These are phyloP conservation scores for Tiliacea citrago DNA, from an alignment of 2,888 invertebrate species.

Conservation along the genomic window DNA sequence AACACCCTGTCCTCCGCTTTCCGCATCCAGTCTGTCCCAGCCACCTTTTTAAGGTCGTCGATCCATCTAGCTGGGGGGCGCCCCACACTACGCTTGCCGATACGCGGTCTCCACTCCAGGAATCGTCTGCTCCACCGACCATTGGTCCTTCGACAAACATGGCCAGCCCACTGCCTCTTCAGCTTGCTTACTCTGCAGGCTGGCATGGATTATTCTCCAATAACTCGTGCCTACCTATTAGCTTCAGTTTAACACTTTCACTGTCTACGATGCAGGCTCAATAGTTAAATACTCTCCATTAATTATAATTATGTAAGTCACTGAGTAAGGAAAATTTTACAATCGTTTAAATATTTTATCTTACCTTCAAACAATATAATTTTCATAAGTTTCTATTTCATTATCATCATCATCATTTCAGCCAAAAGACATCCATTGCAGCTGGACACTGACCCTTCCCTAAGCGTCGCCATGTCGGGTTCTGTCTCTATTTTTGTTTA, in stretches of 20 bases:
- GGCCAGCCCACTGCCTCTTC: too few species aligned
- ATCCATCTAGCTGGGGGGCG: too few species aligned
- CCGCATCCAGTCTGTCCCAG: too few species aligned
- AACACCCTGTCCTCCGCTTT: too few species aligned
- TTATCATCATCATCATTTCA: background rate
- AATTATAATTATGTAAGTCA: background rate
- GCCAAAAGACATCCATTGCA: background rate
- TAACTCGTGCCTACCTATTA: background rate
- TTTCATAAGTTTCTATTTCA: background rate
- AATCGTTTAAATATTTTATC: background rate
- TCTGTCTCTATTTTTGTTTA: too few species aligned
- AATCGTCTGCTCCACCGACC: too few species aligned
- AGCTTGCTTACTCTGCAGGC: too few species aligned
- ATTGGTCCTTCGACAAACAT: too few species aligned
- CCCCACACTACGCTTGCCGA: too few species aligned
- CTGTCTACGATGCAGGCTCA: background rate
- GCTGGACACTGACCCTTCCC: background rate
- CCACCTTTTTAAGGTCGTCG: too few species aligned
- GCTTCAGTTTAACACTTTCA: constrained; percentile 14
- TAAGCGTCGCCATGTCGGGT: background rate
- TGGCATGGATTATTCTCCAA: too few species aligned
- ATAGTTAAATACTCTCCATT: constrained; percentile 8
- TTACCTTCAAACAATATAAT: background rate
- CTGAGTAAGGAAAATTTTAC: background rate
- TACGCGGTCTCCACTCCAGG: too few species aligned